Conservation (phyloP, 2,113 vertebrate genomes). For the Myotis davidii region DNA sequence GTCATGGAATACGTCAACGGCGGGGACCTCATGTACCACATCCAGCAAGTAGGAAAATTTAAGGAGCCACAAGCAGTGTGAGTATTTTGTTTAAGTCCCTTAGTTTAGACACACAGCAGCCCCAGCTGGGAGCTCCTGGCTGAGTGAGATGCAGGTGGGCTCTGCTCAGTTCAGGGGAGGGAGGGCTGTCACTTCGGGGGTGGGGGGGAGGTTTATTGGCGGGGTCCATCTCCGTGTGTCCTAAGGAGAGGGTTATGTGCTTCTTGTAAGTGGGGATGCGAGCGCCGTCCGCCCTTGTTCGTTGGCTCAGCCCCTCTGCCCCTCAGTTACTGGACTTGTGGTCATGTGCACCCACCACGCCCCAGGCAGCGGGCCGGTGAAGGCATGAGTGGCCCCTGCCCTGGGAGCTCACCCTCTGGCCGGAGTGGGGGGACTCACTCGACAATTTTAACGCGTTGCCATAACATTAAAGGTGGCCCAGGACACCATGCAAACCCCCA, state of each 20-base stretch:
- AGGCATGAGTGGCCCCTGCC: background rate
- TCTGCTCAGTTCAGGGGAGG: no score
- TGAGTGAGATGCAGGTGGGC: accelerated
- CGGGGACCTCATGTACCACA: conserved; percentile 99
- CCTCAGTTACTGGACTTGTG: accelerated
- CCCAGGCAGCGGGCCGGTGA: no score
- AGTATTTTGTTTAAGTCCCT: conserved; percentile 78
- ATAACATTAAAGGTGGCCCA: background rate
- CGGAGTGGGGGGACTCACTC: background rate
- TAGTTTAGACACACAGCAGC: background rate
- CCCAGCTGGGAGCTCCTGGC: background rate
- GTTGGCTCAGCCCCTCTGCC: accelerated
- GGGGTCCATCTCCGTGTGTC: no score
- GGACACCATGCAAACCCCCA: background rate
- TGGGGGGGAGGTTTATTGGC: accelerated
- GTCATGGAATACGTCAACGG: conserved; percentile 99
- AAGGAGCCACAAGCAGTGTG: conserved; percentile 99
- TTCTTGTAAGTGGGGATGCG: background rate
- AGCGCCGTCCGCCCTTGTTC: accelerated
- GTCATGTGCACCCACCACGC: no score
- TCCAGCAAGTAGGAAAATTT: conserved; percentile 98
- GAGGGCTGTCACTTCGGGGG: accelerated
- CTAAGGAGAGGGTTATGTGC: accelerated
- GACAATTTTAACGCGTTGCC: accelerated
- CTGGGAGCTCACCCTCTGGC: background rate